A percentile compares a stretch with the other conserved stretches of the same genome.
phyloP scores from a whole-genome alignment of 2,797 vertebrate species.

The Potorous gilbertii region DNA sequence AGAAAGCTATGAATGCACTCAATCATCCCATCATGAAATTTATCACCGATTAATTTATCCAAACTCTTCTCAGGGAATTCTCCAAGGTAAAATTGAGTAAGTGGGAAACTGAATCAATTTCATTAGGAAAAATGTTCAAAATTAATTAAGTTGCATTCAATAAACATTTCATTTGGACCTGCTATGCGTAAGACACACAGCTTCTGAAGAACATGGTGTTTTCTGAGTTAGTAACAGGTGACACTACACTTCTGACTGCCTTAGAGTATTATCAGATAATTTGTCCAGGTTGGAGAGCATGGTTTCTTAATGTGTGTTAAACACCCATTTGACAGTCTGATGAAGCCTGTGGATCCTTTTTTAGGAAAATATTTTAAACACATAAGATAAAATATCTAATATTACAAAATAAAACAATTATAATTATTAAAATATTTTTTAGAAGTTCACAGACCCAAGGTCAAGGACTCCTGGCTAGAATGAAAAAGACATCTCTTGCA shows the following conservation, averaged over 20 bases:
- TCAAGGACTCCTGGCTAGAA: not conserved
- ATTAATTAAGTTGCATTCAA: not conserved
- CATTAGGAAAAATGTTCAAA: not conserved
- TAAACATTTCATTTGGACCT: not conserved
- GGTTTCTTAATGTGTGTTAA: not conserved
- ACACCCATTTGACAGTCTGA: not conserved
- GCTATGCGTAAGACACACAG: not conserved
- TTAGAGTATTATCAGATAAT: not conserved
- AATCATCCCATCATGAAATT: not conserved
- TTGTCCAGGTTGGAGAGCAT: not conserved
- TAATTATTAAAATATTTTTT: not conserved
- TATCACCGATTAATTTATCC: not conserved
- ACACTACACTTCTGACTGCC: not conserved
- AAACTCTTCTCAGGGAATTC: not conserved
- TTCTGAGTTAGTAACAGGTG: not conserved
- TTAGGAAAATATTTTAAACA: not conserved
- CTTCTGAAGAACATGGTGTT: not conserved
- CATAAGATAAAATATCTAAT: not conserved
- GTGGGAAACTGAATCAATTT: not conserved
- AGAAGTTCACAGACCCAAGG: not conserved
- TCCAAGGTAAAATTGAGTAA: not conserved
- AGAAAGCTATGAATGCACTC: not conserved
- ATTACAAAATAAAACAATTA: not conserved
- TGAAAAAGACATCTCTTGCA: not conserved
- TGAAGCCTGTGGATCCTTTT: not conserved